A percentile compares a stretch with the other conserved stretches of the same genome.
Conservation (phyloP, 1,140 invertebrate genomes). For the Cotesia vestalis region DNA sequence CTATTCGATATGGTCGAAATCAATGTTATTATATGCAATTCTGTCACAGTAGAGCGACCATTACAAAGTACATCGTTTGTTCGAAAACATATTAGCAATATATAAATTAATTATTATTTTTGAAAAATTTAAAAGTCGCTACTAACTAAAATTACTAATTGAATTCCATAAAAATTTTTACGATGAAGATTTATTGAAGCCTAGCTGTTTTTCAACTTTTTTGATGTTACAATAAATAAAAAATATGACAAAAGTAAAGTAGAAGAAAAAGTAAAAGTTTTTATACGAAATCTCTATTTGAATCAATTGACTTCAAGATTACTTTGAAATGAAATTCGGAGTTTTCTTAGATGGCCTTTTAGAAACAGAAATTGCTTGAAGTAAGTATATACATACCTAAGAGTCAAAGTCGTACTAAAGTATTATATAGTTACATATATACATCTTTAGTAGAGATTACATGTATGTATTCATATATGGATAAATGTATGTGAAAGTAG, state of each 20-base stretch:
- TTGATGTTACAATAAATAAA: too few species aligned
- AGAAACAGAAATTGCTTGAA: background rate
- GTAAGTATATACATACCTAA: background rate
- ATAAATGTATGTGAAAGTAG: background rate
- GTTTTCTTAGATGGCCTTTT: slow-evolving; percentile 6
- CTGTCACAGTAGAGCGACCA: too few species aligned
- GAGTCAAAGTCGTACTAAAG: background rate
- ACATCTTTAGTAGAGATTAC: slow-evolving; percentile 4
- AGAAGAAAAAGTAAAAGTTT: background rate
- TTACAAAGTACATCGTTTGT: too few species aligned
- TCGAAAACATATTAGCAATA: too few species aligned
- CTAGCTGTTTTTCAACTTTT: too few species aligned
- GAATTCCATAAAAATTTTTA: too few species aligned
- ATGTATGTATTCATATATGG: background rate
- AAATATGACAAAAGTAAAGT: background rate
- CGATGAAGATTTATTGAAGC: too few species aligned
- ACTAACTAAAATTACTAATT: too few species aligned
- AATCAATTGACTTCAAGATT: slow-evolving; percentile 9
- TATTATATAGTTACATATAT: slow-evolving; percentile 3
- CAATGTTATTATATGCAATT: too few species aligned
- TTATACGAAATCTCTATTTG: background rate
- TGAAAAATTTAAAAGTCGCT: too few species aligned
- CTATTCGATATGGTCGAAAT: too few species aligned
- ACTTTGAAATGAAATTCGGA: background rate
- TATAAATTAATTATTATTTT: too few species aligned